Evolutionary conservation across 2,888 invertebrate genomes (phyloP).

Genomic region (Cyaniris semiargus): DNA sequence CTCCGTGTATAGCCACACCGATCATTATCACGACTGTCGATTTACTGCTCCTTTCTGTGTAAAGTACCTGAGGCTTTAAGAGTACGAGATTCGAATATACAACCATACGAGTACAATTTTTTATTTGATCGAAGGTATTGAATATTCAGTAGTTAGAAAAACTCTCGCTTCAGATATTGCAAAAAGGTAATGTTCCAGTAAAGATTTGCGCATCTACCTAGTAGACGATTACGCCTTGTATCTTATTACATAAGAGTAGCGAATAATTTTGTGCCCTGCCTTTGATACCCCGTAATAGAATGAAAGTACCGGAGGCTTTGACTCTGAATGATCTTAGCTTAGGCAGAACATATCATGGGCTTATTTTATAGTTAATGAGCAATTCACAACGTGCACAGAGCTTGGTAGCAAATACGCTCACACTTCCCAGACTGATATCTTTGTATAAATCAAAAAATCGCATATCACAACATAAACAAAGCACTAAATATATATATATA

Average conservation of each 20-base stretch:
- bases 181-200: conserved; percentile 31
- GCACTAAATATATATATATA: conserved; percentile 64
- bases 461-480: conserved; percentile 66
- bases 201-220: conserved; percentile 30
- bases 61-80: background rate
- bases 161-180: conserved; percentile 25
- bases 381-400: conserved; percentile 73
- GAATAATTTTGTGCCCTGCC: conserved; percentile 25
- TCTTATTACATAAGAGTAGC: conserved; percentile 26
- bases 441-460: conserved; percentile 64
- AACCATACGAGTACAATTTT: conserved; percentile 8
- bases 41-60: background rate
- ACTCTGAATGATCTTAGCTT: conserved; percentile 36
- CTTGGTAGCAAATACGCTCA: conserved; percentile 77
- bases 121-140: conserved; percentile 22
- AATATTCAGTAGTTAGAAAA: conserved; percentile 28
- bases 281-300: conserved; percentile 26
- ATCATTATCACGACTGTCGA: conserved; percentile 13
- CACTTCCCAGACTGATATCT: conserved; percentile 74
- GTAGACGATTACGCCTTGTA: conserved; percentile 30
- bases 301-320: conserved; percentile 27
- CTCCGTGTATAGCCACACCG: conserved; percentile 15
- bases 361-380: conserved; percentile 66
- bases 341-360: conserved; percentile 61
- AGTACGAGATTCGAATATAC: background rate